phyloP scores from a whole-genome alignment of 2,888 invertebrate species.

The Chrysolina americana region DNA sequence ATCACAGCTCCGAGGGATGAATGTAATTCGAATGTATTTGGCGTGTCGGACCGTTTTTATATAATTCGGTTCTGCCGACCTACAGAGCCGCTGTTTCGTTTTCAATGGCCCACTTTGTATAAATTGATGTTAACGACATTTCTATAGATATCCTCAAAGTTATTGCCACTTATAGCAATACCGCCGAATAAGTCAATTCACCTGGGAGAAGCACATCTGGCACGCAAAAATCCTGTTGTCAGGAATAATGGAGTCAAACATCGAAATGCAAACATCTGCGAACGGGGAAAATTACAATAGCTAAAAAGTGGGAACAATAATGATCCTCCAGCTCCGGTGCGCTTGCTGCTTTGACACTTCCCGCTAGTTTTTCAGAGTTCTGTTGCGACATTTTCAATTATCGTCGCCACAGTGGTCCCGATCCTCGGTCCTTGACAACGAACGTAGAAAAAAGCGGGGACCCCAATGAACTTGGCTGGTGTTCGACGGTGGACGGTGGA shows the following conservation, averaged over 20 bases:
- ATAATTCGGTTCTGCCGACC: no score
- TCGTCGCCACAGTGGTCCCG: constrained; percentile 33
- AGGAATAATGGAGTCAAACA: background rate
- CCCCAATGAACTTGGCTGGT: background rate
- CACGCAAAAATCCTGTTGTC: no score
- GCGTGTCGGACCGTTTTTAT: no score
- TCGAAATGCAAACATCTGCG: constrained; percentile 11
- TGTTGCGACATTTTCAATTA: constrained; percentile 38
- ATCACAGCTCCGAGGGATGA: no score
- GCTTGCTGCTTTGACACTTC: constrained; percentile 24
- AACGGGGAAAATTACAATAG: constrained; percentile 26
- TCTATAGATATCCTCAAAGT: no score
- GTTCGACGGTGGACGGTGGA: constrained; percentile 14
- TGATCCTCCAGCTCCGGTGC: constrained; percentile 21
- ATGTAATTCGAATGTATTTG: no score
- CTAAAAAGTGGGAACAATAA: constrained; percentile 32
- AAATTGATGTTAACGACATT: no score
- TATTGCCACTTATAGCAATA: no score
- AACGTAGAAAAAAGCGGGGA: constrained; percentile 11
- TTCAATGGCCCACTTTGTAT: no score
- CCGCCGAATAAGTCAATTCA: no score
- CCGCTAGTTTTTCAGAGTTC: constrained; percentile 35
- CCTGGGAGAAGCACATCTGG: no score
- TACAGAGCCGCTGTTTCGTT: no score
- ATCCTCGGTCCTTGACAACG: constrained; percentile 24